phyloP scores from a whole-genome alignment of 2,797 vertebrate genomes.

The Anguilla marmorata region DNA sequence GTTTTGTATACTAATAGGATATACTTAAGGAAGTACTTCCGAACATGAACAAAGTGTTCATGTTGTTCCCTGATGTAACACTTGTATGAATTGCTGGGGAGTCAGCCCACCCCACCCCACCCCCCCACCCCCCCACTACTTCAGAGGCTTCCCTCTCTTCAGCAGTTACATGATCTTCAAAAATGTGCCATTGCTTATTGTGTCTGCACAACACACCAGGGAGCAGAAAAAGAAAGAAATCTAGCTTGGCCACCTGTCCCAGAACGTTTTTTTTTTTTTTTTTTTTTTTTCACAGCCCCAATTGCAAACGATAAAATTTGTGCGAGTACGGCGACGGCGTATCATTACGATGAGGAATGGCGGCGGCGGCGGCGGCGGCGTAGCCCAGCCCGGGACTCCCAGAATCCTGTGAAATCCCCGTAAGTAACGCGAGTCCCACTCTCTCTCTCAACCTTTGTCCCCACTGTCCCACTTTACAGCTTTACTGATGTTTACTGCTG shows the following conservation, averaged over 20 bases:
- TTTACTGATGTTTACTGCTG: background rate
- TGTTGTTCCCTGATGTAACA: too few relatives aligned
- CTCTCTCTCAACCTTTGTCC: background rate
- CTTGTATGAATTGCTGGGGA: too few relatives aligned
- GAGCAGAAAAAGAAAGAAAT: background rate
- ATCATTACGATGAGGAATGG: slow-evolving; percentile 22
- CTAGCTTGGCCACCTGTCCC: background rate
- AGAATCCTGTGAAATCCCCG: background rate
- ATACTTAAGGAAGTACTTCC: too few relatives aligned
- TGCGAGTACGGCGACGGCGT: too few relatives aligned
- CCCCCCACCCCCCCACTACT: background rate
- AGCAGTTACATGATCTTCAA: background rate
- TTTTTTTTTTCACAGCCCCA: too few relatives aligned
- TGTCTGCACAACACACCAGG: background rate
- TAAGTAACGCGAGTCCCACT: background rate
- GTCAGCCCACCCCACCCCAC: too few relatives aligned
- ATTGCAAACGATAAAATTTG: background rate
- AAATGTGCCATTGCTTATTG: background rate
- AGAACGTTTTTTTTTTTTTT: background rate
- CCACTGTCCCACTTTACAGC: background rate
- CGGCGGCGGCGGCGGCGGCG: background rate
- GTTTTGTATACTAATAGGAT: too few relatives aligned
- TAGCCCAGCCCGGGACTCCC: background rate
- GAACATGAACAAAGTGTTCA: too few relatives aligned
- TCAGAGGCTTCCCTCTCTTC: background rate